phyloP scores from a whole-genome alignment of 2,797 vertebrate species.

The Cuculus canorus region DNA sequence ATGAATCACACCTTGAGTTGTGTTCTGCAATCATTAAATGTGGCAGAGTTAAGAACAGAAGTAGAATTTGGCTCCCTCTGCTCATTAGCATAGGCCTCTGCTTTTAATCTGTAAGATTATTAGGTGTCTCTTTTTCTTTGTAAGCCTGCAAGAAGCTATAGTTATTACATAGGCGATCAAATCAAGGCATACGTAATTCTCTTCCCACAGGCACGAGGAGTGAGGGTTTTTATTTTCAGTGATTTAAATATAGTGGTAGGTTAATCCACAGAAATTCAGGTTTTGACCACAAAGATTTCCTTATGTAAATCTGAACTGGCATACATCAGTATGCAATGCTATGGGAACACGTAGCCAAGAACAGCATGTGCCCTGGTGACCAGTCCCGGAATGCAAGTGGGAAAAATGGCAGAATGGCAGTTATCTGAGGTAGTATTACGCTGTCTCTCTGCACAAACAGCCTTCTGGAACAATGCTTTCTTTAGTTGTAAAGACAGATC shows the following conservation, averaged over 20 bases:
- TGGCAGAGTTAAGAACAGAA: neutral
- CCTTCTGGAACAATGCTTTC: neutral
- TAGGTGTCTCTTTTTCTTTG: neutral
- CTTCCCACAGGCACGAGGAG: conserved; percentile 41
- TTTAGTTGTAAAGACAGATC: neutral
- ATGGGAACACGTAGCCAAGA: conserved; percentile 18
- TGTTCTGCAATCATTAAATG: neutral
- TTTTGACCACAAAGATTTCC: conserved; percentile 53
- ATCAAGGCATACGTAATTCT: conserved; percentile 17
- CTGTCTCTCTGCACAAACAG: neutral
- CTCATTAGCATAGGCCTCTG: neutral
- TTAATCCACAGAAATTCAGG: conserved; percentile 43
- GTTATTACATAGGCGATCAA: conserved; percentile 34
- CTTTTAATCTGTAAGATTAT: conserved; percentile 1
- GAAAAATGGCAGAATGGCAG: conserved; percentile 1
- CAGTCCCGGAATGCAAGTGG: neutral
- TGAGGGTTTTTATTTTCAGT: conserved; percentile 19
- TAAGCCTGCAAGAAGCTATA: neutral
- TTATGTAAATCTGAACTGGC: conserved; percentile 35
- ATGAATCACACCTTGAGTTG: neutral
- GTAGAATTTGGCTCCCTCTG: neutral
- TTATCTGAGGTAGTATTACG: neutral
- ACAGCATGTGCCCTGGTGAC: conserved; percentile 4
- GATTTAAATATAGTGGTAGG: conserved; percentile 54
- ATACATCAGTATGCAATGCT: neutral